phyloP scores from a whole-genome alignment of 2,888 invertebrate genomes.

The Microchrysa polita region DNA sequence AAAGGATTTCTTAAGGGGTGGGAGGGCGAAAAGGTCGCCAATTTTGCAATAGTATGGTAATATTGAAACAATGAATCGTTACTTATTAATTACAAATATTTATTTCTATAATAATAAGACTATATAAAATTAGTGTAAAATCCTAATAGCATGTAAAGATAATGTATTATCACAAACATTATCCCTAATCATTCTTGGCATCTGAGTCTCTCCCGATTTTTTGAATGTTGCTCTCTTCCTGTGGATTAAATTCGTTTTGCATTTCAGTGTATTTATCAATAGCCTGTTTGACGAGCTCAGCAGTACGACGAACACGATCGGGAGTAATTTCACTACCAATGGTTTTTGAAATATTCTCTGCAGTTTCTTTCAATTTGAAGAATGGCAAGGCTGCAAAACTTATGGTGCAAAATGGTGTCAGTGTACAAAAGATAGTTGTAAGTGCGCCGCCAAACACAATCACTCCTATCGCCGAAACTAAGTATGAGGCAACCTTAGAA shows the following conservation, averaged over 20 bases:
- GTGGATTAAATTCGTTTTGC: constrained; percentile 53
- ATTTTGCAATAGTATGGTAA: too few relatives aligned
- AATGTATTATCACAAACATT: not conserved
- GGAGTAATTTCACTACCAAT: constrained; percentile 65
- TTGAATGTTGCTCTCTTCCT: constrained; percentile 6
- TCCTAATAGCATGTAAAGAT: too few relatives aligned
- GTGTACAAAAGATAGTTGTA: constrained; percentile 67
- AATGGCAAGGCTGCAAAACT: constrained; percentile 60
- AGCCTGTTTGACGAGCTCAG: constrained; percentile 67
- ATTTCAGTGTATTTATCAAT: constrained; percentile 67
- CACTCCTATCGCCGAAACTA: constrained; percentile 64
- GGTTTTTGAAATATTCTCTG: constrained; percentile 58
- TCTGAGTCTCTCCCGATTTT: constrained; percentile 27
- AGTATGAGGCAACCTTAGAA: constrained; percentile 63
- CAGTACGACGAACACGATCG: constrained; percentile 67
- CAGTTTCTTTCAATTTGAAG: constrained; percentile 56
- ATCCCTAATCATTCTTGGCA: not conserved
- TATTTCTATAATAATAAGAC: too few relatives aligned
- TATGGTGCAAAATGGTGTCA: constrained; percentile 69
- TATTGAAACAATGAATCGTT: too few relatives aligned
- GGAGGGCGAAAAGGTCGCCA: too few relatives aligned
- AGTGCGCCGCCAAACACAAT: constrained; percentile 67
- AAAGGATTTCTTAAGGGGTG: too few relatives aligned
- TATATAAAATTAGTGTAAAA: too few relatives aligned
- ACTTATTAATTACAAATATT: too few relatives aligned